Base-by-base conservation (phyloP, 2,113 vertebrate species). In the Cynocephalus volans region DNA sequence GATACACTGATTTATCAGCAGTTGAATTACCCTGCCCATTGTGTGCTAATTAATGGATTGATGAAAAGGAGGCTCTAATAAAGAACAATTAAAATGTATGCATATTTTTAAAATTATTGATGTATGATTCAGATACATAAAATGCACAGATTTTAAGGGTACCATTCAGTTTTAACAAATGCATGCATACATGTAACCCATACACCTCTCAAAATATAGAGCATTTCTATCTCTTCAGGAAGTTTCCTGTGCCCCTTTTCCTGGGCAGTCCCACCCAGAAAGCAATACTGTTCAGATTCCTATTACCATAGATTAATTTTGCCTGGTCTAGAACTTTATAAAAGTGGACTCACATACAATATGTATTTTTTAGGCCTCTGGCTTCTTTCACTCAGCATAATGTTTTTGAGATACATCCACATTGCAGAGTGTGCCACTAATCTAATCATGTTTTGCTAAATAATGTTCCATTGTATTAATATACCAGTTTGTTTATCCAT, bases 41-140 rank as follows among this genome's bases (percentile, higher is more conserved):
- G 0, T 88, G 31, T 88, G 26, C 24, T 94, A 75, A 94, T 64
- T 41, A 75, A 75, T 80, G 13, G 45, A 83, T 1, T 76, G 31
- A 33, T 90, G 21, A 85, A 88, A 1, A 67, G 21, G 12, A 76
- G 5, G 1, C 24, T n/a, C 19, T 92, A 67, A 31, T n/a, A 26
- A 81, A 91, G 15, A 96, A 48, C 28, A 75, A 67, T 70, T 95
- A 77, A 81, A 93, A 50, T 72, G 31, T 52, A 36, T 31, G 8
- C 21, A 26, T 13, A 64, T 62, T 93, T 86, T 82, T 60, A 62
- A 86, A 86, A n/a, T 41, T 82, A 89, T 33, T 93, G 28, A 56
- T 89, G 6, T 31, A 76, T 67, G 26, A 50, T 70, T 81, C 72
- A 72, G 41, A 90, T 21, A 19, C 15, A 60, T 79, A 24, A 95